Percentiles rank a stretch among this genome's conserved stretches.
These are phyloP conservation scores for Chrosomus eos DNA, from an alignment of 2,797 vertebrate genomes.

Conservation along the genomic window DNA sequence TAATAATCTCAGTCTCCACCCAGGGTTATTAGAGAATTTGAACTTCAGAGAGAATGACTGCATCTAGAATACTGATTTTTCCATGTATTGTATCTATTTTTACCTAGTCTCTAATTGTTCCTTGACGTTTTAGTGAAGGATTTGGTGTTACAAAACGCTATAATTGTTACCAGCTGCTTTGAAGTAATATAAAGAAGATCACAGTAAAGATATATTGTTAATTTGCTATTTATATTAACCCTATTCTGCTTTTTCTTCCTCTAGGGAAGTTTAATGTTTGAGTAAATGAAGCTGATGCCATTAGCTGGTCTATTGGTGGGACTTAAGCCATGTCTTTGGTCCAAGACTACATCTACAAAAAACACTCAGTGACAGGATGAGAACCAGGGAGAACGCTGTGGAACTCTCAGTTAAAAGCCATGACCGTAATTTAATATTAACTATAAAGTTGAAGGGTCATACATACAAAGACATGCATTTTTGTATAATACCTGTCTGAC, in stretches of 20 bases:
- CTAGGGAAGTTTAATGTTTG: conserved; percentile 74
- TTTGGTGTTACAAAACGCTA: not conserved
- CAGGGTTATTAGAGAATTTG: conserved; percentile 22
- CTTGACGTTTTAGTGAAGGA: not conserved
- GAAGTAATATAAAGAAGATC: not conserved
- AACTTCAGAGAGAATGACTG: conserved; percentile 27
- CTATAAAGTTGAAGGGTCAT: conserved; percentile 5
- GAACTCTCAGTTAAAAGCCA: conserved; percentile 28
- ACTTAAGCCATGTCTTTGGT: conserved; percentile 57
- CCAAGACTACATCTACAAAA: conserved; percentile 24
- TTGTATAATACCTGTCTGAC: conserved; percentile 8
- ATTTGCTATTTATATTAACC: conserved; percentile 5
- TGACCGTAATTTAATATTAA: conserved; percentile 24
- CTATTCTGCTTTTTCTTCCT: conserved; percentile 27
- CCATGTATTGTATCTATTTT: conserved; percentile 46
- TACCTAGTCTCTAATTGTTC: not conserved
- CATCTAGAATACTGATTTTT: conserved; percentile 20
- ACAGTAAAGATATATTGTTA: not conserved
- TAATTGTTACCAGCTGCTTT: not conserved
- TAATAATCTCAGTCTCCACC: conserved; percentile 53
- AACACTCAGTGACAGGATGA: conserved; percentile 10
- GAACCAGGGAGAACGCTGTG: not conserved
- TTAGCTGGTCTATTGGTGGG: conserved; percentile 65
- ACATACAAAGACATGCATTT: conserved; percentile 16
- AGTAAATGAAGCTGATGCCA: conserved; percentile 47